A percentile compares a stretch with the other conserved stretches of the same genome.
Evolutionary conservation across 2,113 vertebrate species (phyloP).

Genomic region (Otus sunia): DNA sequence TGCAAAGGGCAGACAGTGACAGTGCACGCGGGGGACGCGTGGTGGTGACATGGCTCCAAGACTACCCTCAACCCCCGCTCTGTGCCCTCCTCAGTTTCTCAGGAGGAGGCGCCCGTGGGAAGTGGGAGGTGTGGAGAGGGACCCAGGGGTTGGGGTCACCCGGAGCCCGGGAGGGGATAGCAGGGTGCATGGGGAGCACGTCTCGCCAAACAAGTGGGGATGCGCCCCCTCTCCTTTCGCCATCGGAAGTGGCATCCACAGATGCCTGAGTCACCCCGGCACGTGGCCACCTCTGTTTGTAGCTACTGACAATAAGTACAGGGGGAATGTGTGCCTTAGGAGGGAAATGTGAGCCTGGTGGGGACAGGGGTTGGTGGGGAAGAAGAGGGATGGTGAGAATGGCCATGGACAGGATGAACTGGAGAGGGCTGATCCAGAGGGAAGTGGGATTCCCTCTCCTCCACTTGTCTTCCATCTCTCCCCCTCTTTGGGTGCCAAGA

Average conservation of each 20-base stretch:
- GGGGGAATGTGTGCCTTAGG: neutral
- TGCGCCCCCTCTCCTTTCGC: neutral
- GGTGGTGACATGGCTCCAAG: neutral
- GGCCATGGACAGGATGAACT: neutral
- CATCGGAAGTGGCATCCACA: neutral
- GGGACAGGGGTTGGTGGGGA: neutral
- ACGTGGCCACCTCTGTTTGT: neutral
- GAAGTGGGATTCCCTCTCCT: neutral
- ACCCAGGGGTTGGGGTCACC: neutral
- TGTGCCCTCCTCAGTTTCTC: neutral
- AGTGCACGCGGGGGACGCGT: rapidly evolving
- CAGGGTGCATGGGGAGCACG: rapidly evolving
- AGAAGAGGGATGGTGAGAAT: neutral
- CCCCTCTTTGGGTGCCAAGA: slow-evolving; percentile 2
- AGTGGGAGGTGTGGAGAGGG: neutral
- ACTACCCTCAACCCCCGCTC: neutral
- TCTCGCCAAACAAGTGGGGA: neutral
- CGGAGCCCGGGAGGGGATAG: rapidly evolving
- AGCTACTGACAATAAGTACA: neutral
- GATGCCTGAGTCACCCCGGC: neutral
- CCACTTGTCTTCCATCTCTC: neutral
- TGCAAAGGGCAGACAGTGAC: neutral
- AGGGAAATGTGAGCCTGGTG: neutral
- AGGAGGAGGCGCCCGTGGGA: rapidly evolving
- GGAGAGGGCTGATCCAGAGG: neutral